Evolutionary conservation across 2,113 vertebrate species (phyloP).

Genomic region (Phalacrocorax brasilianus): DNA sequence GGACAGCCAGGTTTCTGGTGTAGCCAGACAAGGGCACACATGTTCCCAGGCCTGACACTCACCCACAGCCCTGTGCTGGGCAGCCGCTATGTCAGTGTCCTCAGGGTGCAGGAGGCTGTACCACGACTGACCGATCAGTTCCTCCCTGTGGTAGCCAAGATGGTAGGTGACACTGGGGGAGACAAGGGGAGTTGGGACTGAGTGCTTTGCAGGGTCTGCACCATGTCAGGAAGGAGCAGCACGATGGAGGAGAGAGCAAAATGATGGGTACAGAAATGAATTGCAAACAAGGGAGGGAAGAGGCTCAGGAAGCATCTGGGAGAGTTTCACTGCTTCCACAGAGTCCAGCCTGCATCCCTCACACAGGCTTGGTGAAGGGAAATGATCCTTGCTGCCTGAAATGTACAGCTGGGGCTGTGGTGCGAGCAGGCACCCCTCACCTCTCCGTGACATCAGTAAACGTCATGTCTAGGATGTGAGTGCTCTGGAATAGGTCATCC

Average conservation of each 20-base stretch:
- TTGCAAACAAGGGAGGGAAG: not conserved
- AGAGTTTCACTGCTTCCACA: fast-evolving
- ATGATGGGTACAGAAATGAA: not conserved
- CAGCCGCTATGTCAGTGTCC: slow-evolving; percentile 63
- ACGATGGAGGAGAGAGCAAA: not conserved
- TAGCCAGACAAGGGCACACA: fast-evolving
- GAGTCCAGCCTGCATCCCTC: not conserved
- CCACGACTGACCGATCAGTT: slow-evolving; percentile 81
- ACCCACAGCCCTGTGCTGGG: slow-evolving; percentile 76
- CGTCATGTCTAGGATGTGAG: slow-evolving; percentile 78
- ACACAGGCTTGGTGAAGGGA: not conserved
- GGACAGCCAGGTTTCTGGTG: not conserved
- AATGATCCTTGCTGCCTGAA: not conserved
- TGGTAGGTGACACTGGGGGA: slow-evolving; percentile 72
- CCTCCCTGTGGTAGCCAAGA: slow-evolving; percentile 76
- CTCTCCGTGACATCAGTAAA: slow-evolving; percentile 69
- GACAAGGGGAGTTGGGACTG: not conserved
- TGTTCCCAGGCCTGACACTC: not conserved
- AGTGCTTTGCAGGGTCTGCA: not conserved
- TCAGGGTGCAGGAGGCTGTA: slow-evolving; percentile 84
- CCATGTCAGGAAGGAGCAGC: not conserved
- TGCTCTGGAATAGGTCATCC: slow-evolving; percentile 67
- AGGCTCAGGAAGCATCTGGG: not conserved
- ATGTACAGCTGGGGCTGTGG: not conserved
- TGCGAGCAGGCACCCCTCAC: slow-evolving; percentile 7